Conservation (phyloP, 2,113 vertebrate species). For the Tachysurus fulvidraco region DNA sequence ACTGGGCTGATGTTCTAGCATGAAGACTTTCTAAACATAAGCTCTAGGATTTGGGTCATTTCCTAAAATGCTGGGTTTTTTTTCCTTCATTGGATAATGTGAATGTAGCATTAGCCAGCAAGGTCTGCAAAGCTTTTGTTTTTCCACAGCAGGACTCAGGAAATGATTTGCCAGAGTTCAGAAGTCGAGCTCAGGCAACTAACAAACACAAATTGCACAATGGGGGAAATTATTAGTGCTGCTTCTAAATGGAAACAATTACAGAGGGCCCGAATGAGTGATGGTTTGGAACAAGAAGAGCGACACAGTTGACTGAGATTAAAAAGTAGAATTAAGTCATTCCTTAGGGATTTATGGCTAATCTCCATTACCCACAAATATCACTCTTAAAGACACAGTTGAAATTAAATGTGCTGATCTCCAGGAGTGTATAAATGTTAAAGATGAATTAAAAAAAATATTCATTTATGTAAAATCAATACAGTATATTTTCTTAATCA, state of each 20-base stretch:
- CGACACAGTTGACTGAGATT: constrained; percentile 49
- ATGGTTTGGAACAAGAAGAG: constrained; percentile 35
- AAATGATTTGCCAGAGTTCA: constrained; percentile 35
- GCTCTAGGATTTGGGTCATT: constrained; percentile 15
- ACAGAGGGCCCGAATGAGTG: not conserved
- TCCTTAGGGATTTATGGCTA: constrained; percentile 43
- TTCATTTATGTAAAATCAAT: too few relatives aligned
- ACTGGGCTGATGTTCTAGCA: not conserved
- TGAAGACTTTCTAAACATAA: constrained; percentile 1
- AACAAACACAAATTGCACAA: constrained; percentile 52
- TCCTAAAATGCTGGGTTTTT: constrained; percentile 15
- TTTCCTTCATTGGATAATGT: not conserved
- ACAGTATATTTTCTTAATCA: too few relatives aligned
- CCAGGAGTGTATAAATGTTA: not conserved
- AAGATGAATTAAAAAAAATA: not conserved
- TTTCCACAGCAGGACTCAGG: constrained; percentile 43
- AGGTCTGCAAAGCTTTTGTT: constrained; percentile 28
- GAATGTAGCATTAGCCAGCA: not conserved
- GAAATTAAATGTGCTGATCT: not conserved
- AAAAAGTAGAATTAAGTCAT: constrained; percentile 52
- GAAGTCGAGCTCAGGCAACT: constrained; percentile 42
- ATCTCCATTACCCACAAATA: constrained; percentile 3
- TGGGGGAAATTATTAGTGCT: constrained; percentile 31
- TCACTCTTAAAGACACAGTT: constrained; percentile 18
- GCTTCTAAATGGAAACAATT: constrained; percentile 43